Percentiles rank a stretch among this genome's conserved stretches.
These are phyloP conservation scores for western clawed frog (Xenopus tropicalis) DNA, from an alignment of 2,113 vertebrate species.

Conservation along the genomic window DNA sequence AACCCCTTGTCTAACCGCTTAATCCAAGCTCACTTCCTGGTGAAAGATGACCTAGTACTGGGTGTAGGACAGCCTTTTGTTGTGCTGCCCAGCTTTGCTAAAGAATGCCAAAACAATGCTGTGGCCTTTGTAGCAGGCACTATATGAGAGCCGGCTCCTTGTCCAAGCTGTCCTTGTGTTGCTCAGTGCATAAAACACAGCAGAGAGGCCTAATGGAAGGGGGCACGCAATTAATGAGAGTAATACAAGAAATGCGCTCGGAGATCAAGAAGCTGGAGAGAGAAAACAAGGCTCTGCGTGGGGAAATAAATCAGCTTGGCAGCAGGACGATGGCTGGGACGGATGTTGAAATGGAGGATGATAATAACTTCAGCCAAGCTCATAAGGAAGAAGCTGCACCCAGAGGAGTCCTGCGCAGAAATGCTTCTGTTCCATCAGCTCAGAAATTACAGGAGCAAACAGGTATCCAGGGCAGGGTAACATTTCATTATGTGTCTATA, in stretches of 20 bases:
- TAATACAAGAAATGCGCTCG: conserved; percentile 78
- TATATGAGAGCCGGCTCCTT: background rate
- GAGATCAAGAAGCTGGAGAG: conserved; percentile 79
- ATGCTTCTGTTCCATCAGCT: conserved; percentile 50
- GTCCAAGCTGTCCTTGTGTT: background rate
- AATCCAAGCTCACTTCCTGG: conserved; percentile 54
- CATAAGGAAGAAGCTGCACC: accelerated
- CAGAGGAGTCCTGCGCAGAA: conserved; percentile 50
- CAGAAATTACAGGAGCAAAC: conserved; percentile 55
- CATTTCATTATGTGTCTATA: too few species aligned
- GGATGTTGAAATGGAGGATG: background rate
- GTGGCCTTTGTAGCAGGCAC: conserved; percentile 11
- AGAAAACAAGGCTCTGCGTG: conserved; percentile 76
- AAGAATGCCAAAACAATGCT: accelerated
- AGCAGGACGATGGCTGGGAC: background rate
- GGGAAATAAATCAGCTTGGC: conserved; percentile 53
- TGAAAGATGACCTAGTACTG: conserved; percentile 70
- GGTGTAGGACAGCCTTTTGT: conserved; percentile 54
- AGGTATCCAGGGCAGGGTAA: conserved; percentile 64
- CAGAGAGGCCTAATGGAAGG: conserved; percentile 68
- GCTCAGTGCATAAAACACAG: background rate
- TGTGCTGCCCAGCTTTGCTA: conserved; percentile 47
- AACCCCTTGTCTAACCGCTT: conserved; percentile 48
- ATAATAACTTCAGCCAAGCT: accelerated
- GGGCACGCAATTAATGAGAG: conserved; percentile 64